phyloP scores from a whole-genome alignment of 2,113 vertebrate species.

The Agapornis roseicollis region DNA sequence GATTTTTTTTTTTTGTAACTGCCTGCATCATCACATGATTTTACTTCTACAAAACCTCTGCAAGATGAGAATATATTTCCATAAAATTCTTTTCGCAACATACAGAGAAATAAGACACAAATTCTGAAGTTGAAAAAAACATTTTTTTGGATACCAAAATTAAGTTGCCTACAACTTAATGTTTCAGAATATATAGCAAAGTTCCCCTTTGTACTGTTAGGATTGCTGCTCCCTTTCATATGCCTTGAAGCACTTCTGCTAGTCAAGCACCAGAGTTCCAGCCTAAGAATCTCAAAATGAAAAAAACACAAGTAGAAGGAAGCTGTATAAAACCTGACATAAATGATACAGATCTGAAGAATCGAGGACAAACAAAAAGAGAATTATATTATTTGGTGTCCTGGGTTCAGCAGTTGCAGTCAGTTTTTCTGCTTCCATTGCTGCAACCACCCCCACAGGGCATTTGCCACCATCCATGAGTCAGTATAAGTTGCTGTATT shows the following conservation, averaged over 20 bases:
- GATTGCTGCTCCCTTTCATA: background rate
- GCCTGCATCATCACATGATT: background rate
- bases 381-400: background rate
- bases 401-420: too few relatives aligned
- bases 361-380: background rate
- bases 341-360: background rate
- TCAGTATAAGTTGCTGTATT: background rate
- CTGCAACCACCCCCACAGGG: too few relatives aligned
- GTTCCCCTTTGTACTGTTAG: background rate
- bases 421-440: too few relatives aligned
- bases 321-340: background rate
- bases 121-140: background rate
- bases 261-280: background rate
- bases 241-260: background rate
- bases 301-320: background rate
- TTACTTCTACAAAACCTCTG: background rate
- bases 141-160: background rate
- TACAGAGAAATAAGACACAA: background rate
- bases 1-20: background rate
- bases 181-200: background rate
- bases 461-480: too few relatives aligned
- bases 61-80: background rate
- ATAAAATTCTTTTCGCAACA: background rate
- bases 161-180: background rate
- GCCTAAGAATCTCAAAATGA: background rate